Base-by-base conservation (phyloP, 1,140 invertebrate genomes). In the Melipona quadrifasciata region DNA sequence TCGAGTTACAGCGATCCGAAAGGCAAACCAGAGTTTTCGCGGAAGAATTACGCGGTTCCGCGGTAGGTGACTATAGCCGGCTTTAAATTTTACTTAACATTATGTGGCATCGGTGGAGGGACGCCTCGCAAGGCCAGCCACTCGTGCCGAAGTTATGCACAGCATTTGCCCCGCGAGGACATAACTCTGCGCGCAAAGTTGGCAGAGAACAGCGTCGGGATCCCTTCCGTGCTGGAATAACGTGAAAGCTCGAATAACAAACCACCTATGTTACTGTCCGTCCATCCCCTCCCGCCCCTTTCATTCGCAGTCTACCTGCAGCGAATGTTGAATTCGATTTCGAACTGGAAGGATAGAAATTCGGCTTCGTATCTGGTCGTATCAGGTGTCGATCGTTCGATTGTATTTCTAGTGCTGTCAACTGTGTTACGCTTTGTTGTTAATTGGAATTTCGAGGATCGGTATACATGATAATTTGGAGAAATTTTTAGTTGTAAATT, bases 101-200 rank as follows among this genome's bases (percentile, higher is more conserved):
- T 88, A 85, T 88, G 55, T 72, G 72, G 82, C 76, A 80, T 85
- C 75, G 79, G 77, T 64, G 61, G 53, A 72, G n/a, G 27, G 76
- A 65, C 17, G 57, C 67, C 39, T 55, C 58, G 77, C 82, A 78
- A 75, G 82, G 68, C 78, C 57, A 65, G 75, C 77, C 80, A 86
- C 86, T 79, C 65, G 76, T 65, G 61, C 58, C 74, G 61, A 90
- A 90, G 89, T 90, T 90, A 90, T 88, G 89, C 82, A 70, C 84
- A 90, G 79, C 84, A 87, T 90, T 90, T 90, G 89, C 89, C 86
- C 31, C 87, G 84, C 84, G 79, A 90, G 89, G 87, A 87, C 87
- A 90, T 90, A 90, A 90, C 87, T 90, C 89, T 61, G 64, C n/a
- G 76, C 84, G 84, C 68, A 90, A 90, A 90, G 89, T 90, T 90